These are phyloP conservation scores for Percina caprodes DNA, from an alignment of 2,113 vertebrate species.

Conservation along the genomic window DNA sequence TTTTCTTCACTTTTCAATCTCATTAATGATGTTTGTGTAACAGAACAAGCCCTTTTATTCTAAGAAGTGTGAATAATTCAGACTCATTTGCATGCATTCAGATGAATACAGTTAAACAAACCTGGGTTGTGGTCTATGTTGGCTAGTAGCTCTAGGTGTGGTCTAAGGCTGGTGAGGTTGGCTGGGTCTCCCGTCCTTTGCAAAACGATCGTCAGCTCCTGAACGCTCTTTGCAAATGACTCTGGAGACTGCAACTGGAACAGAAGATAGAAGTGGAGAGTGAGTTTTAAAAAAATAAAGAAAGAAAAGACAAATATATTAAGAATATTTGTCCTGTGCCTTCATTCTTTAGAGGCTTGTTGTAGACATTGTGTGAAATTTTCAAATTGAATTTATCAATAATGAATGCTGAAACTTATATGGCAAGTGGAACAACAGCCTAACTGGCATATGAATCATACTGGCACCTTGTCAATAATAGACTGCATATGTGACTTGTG, in stretches of 20 bases:
- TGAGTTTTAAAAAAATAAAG: not conserved
- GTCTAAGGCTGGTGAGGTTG: constrained; percentile 93
- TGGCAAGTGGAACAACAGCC: not conserved
- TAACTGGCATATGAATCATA: not conserved
- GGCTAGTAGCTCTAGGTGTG: constrained; percentile 93
- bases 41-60: not conserved
- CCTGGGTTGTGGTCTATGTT: constrained; percentile 98
- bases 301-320: not conserved
- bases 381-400: not conserved
- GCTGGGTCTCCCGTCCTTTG: constrained; percentile 96
- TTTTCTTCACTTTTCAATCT: not conserved
- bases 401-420: not conserved
- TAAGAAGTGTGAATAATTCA: not conserved
- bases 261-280: constrained; percentile 34
- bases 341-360: not conserved
- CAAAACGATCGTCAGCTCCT: constrained; percentile 96
- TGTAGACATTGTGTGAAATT: not conserved
- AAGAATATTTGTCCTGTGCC: not conserved
- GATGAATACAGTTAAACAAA: not conserved
- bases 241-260: constrained; percentile 95
- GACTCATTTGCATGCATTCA: not conserved
- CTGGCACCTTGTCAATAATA: constrained; percentile 95
- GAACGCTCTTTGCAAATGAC: constrained; percentile 97
- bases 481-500: constrained; percentile 99
- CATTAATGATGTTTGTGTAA: constrained; percentile 2